A percentile compares a stretch with the other conserved stretches of the same genome.
Evolutionary conservation across 2,888 invertebrate species (phyloP).

Genomic region (Drosophila nr. perissopoda): DNA sequence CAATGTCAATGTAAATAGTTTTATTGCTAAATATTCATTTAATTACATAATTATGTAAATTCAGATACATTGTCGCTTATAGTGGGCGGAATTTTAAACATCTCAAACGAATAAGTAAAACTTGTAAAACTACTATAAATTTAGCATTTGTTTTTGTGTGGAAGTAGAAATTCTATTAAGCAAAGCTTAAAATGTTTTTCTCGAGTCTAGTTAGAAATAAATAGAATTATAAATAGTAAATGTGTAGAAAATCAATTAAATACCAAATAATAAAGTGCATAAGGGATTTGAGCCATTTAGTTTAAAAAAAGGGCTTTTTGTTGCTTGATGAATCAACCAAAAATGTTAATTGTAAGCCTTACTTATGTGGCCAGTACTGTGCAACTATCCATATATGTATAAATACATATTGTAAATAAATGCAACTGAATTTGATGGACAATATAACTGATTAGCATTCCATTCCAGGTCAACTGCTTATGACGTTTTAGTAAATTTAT

Average conservation of each 20-base stretch:
- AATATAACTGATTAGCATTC: conserved; percentile 2
- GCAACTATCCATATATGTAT: not conserved
- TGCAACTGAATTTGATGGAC: conserved; percentile 2
- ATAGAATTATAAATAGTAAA: not conserved
- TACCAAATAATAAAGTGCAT: not conserved
- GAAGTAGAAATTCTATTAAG: not conserved
- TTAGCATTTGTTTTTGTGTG: not conserved
- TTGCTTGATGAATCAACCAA: not conserved
- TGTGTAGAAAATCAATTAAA: not conserved
- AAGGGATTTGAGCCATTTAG: not conserved
- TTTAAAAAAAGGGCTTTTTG: not conserved
- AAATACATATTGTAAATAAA: not conserved
- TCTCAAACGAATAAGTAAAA: not conserved
- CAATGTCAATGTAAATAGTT: not conserved
- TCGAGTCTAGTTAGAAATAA: not conserved
- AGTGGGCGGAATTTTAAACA: not conserved
- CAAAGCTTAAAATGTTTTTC: not conserved
- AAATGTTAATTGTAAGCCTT: not conserved
- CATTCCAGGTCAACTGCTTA: not conserved
- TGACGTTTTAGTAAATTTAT: conserved; percentile 1
- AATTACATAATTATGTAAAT: not conserved
- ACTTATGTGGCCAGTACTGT: not conserved
- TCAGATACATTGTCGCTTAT: not conserved
- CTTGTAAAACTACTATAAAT: conserved; percentile 6
- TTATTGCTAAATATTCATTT: not conserved